Conservation (phyloP, 2,113 vertebrate genomes). For the Cyanoramphus novaezelandiae region DNA sequence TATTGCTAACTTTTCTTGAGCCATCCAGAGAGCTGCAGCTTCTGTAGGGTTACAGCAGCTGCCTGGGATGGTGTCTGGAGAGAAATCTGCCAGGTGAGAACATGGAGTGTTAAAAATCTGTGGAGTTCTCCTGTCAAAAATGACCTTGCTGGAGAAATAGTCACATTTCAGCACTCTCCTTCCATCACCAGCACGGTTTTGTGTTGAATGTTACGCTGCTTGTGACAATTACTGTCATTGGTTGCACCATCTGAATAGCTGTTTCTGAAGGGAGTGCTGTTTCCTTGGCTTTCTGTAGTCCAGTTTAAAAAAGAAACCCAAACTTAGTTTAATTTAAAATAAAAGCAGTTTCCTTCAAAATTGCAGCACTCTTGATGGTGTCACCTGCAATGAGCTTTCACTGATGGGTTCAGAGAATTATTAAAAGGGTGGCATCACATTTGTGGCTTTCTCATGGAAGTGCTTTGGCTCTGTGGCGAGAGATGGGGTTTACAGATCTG, state of each 20-base stretch:
- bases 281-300: neutral
- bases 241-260: neutral
- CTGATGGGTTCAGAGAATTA: neutral
- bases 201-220: neutral
- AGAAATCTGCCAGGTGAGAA: neutral
- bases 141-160: neutral
- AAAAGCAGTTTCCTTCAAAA: neutral
- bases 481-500: neutral
- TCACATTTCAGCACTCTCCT: neutral
- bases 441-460: neutral
- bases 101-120: neutral
- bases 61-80: neutral
- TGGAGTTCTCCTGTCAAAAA: neutral
- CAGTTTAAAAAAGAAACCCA: neutral
- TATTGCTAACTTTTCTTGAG: neutral
- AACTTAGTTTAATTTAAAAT: neutral
- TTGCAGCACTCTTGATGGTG: neutral
- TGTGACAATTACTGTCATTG: neutral
- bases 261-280: neutral
- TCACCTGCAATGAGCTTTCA: neutral
- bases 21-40: neutral
- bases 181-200: neutral
- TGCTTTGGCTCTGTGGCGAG: neutral
- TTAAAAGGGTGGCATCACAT: neutral
- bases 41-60: neutral